Percentiles rank a stretch among this genome's conserved stretches.
phyloP scores from a whole-genome alignment of 2,113 vertebrate species.

The Donacobius atricapilla region DNA sequence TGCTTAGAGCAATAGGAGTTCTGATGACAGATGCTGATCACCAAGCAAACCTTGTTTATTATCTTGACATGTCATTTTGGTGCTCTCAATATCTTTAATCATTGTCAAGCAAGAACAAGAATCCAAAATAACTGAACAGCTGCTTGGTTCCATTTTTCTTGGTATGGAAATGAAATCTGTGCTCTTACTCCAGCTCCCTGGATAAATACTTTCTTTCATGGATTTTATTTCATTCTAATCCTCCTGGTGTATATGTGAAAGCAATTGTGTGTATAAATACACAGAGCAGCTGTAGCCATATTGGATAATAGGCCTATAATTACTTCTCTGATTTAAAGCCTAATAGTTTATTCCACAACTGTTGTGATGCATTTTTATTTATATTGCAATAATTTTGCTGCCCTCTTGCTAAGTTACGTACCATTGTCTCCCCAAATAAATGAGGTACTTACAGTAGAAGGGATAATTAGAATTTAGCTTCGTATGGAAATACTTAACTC shows the following conservation, averaged over 20 bases:
- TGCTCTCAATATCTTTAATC: slow-evolving; percentile 9
- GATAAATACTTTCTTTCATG: slow-evolving; percentile 43
- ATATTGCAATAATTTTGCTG: slow-evolving; percentile 65
- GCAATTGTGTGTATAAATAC: slow-evolving; percentile 46
- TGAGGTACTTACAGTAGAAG: slow-evolving; percentile 4
- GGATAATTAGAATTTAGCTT: slow-evolving; percentile 45
- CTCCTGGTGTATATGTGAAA: slow-evolving; percentile 26
- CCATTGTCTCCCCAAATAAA: slow-evolving; percentile 60
- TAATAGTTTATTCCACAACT: slow-evolving; percentile 58
- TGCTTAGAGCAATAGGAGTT: background rate
- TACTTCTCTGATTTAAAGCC: slow-evolving; percentile 69
- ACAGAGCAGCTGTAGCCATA: slow-evolving; percentile 57
- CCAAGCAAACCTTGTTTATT: background rate
- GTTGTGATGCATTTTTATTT: slow-evolving; percentile 70
- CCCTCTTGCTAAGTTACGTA: slow-evolving; percentile 58
- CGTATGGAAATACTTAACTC: slow-evolving; percentile 12
- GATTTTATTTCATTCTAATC: slow-evolving; percentile 50
- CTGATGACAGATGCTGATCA: background rate
- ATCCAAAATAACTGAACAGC: slow-evolving; percentile 38
- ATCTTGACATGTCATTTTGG: background rate
- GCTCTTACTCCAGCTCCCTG: slow-evolving; percentile 10
- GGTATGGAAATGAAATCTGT: slow-evolving; percentile 26
- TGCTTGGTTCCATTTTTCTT: slow-evolving; percentile 1
- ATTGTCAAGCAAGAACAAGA: slow-evolving; percentile 9
- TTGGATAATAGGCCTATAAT: slow-evolving; percentile 72